Percentiles rank a stretch among this genome's conserved stretches.
Evolutionary conservation across 1,140 invertebrate genomes (phyloP).

Genomic region (Delia radicum): DNA sequence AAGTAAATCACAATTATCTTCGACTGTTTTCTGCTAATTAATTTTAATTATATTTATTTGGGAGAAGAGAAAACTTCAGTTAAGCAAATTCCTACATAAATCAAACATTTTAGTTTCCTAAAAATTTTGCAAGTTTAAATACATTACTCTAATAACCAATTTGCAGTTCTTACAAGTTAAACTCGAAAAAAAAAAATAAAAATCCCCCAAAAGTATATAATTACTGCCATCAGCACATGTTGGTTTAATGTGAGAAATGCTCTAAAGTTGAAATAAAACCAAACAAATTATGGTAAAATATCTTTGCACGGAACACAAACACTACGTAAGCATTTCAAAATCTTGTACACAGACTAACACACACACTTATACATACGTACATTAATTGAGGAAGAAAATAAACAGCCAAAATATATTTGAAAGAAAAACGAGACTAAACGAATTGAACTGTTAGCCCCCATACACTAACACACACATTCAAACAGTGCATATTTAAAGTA

Average conservation of each 20-base stretch:
- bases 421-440: slow-evolving; percentile 6
- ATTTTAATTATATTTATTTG: too few species aligned
- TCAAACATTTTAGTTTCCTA: too few species aligned
- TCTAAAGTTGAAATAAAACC: background rate
- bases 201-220: background rate
- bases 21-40: too few species aligned
- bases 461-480: background rate
- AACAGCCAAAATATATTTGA: background rate
- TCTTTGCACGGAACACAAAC: background rate
- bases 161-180: background rate
- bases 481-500: background rate
- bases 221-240: background rate
- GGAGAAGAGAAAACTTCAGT: too few species aligned
- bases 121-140: too few species aligned
- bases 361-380: background rate
- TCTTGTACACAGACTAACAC: background rate
- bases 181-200: background rate
- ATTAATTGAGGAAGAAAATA: slow-evolving; percentile 20
- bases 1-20: too few species aligned
- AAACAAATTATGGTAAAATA: background rate
- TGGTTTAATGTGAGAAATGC: background rate
- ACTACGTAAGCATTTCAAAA: background rate
- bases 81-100: too few species aligned
- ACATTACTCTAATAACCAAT: too few species aligned
- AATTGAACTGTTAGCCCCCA: slow-evolving; percentile 4